Evolutionary conservation across 1,140 invertebrate genomes (phyloP), one percentile per base, ranked within the genome.

Genomic region (Marisa cornuarietis): DNA sequence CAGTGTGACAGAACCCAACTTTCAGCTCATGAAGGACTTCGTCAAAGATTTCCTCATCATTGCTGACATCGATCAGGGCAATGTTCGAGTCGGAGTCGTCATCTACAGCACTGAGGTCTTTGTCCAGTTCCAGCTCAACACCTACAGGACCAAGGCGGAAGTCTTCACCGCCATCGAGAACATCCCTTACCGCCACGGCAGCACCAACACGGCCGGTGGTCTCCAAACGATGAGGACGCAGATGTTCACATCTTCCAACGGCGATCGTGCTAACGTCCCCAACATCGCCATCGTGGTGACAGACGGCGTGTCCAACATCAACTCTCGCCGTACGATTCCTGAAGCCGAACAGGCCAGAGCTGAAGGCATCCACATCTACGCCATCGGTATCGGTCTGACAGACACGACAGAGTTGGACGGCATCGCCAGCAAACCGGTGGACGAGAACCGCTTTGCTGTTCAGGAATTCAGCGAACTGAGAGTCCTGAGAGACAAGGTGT

Each of bases 231-330:
- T 88, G 86, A 79, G 83, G 26, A 78, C 79, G 6, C 24, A 77
- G 42, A 86, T 89, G 85, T 89, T 86, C 79, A 83, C 83, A 42
- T 0, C n/a, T n/a, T 31, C 20, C 20, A 85, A 85, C 82, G 88
- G 88, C n/a, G 88, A 88, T 71, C 82, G 88, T 1, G 81, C 84
- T 5, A 74, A 81, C 54, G 87, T 87, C 5, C 26, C 68, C 1
- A 89, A 89, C 68, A 83, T 86, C n/a, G 82, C 72, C 42, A 84
- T 89, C 51, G 81, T 88, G 0, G 65, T 88, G 10, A 87, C 87
- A 66, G 87, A 87, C 66, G 87, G 87, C 49, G 82, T 86, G 26
- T 88, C 88, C 2, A 90, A 90, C 80, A 85, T 88, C 71, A 88
- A 88, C 76, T 78, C 83, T 7, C 76, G 83, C 10, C 81, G 82